Base-by-base conservation (phyloP, 92 coral and sea anemone species). In the Porites evermanni region DNA sequence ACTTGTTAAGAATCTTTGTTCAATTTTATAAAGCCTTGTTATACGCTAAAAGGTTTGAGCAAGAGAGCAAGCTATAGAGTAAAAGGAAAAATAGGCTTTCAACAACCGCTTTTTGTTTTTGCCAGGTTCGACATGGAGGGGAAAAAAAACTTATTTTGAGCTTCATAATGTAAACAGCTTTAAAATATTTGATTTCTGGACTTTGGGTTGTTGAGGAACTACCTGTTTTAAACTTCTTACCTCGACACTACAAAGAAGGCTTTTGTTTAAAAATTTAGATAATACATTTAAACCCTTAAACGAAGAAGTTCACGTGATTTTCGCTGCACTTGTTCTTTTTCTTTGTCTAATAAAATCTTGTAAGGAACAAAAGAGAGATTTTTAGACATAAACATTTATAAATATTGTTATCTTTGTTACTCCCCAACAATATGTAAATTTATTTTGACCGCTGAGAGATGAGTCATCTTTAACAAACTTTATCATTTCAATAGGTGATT, bases 401-500 rank as follows among this genome's bases (percentile, higher is more conserved):
- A 56, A 56, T 56, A 56, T 56, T 56, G 61, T 56, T 56, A 56
- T 56, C 61, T 9, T 14, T 56, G 61, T 11, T 56, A 56, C 5
- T 11, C 12, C 16, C 20, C 26, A 66, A 66, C 9, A 13, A 18
- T 8, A 47, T 68, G 47, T 20, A 20, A 67, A 67, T 9, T 5
- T 19, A 17, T 12, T 14, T 20, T 19, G 26, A 66, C 50, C 3
- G 18, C 18, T 67, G 1, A 80, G 20, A 16, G 85, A 80, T 80
- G 85, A 80, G 12, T 80, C 85, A 80, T 80, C 85, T 13, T 29
- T 80, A 12, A 47, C 74, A 69, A 23, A 53, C 26, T 64, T 19
- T 17, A 72, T 38, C 6, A 38, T 38, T 38, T 38, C 7, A 38
- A 4, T 38, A 38, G 5, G 47, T 38, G 47, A 38, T 38, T 38